Percentiles rank a stretch among this genome's conserved stretches.
Conservation (phyloP, 2,113 vertebrate genomes). For the Isichthys henryi region DNA sequence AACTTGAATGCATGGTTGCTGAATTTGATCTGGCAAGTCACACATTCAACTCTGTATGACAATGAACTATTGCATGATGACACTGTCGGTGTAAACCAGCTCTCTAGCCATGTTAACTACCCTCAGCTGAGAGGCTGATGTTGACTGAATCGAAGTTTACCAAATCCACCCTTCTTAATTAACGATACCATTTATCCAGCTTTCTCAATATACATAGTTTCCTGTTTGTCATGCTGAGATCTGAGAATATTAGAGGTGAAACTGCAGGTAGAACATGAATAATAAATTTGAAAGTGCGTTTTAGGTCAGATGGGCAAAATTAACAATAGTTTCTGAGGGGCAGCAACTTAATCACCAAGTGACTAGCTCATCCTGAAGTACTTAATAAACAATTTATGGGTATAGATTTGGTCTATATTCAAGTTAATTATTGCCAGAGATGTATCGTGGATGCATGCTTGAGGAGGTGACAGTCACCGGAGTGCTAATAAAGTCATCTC, state of each 20-base stretch:
- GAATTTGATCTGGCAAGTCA: neutral
- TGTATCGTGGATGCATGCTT: conserved; percentile 29
- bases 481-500: conserved; percentile 42
- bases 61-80: neutral
- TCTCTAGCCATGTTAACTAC: neutral
- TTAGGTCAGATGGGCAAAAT: conserved; percentile 2
- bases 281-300: neutral
- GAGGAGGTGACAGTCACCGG: conserved; percentile 45
- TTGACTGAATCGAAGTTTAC: neutral
- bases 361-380: conserved; percentile 26
- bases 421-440: conserved; percentile 54
- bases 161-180: neutral
- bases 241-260: neutral
- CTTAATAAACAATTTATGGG: conserved; percentile 16
- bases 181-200: neutral
- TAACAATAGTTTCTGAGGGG: neutral
- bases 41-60: neutral
- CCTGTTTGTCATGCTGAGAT: conserved; percentile 42
- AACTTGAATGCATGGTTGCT: neutral
- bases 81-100: neutral
- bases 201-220: neutral
- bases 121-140: neutral
- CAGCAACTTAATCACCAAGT: conserved; percentile 10
- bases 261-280: neutral
- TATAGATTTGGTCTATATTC: conserved; percentile 18